These are phyloP conservation scores for Drosophila ambigua DNA, from an alignment of 1,140 invertebrate species.

Conservation along the genomic window DNA sequence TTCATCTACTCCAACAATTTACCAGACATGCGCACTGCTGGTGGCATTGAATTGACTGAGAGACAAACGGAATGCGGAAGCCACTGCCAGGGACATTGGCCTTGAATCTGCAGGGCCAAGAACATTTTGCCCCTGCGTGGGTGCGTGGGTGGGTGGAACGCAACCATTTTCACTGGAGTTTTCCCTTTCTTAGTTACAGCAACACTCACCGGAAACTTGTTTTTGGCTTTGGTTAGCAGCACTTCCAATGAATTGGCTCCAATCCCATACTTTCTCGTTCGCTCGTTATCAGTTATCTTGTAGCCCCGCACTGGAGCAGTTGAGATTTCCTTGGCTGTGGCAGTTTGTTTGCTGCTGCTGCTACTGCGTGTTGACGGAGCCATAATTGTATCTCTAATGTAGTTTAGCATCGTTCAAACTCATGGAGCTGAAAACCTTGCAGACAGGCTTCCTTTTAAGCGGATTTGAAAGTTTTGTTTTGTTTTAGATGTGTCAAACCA, in stretches of 20 bases:
- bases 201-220: constrained; percentile 88
- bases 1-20: constrained; percentile 14
- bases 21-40: constrained; percentile 55
- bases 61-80: constrained; percentile 62
- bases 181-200: not conserved
- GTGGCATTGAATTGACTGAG: constrained; percentile 72
- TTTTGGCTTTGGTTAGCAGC: constrained; percentile 87
- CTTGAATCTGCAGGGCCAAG: constrained; percentile 65
- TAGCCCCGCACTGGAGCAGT: constrained; percentile 87
- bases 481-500: no score
- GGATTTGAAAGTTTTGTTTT: constrained; percentile 11
- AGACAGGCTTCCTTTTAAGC: constrained; percentile 69
- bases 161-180: constrained; percentile 3
- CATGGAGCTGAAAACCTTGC: constrained; percentile 49
- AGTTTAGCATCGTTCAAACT: constrained; percentile 61
- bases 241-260: constrained; percentile 87
- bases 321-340: constrained; percentile 12
- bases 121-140: constrained; percentile 6
- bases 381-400: constrained; percentile 75
- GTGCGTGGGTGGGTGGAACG: constrained; percentile 5
- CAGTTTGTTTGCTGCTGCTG: constrained; percentile 8
- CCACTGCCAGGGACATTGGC: constrained; percentile 57
- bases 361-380: constrained; percentile 72
- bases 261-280: constrained; percentile 88
- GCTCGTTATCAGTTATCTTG: constrained; percentile 88